Evolutionary conservation across 2,888 invertebrate species (phyloP).

Genomic region (Oligia latruncula): DNA sequence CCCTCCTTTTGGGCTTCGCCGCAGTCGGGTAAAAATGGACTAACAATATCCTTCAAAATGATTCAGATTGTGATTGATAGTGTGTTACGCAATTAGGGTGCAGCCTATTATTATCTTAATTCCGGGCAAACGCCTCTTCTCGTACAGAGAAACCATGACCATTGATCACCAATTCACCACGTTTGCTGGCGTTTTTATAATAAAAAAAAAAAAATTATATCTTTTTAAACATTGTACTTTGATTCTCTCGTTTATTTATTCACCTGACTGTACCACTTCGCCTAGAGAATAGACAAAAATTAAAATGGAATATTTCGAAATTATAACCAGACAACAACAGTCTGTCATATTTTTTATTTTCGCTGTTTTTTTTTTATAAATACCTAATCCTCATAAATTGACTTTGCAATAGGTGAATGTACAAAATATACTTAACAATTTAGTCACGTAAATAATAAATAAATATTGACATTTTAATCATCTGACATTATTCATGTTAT

Average conservation of each 20-base stretch:
- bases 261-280: conserved; percentile 1
- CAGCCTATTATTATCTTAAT: background rate
- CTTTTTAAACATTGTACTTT: background rate
- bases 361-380: background rate
- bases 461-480: conserved; percentile 30
- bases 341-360: background rate
- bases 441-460: conserved; percentile 21
- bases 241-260: background rate
- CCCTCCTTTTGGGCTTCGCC: too few relatives aligned
- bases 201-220: too few relatives aligned
- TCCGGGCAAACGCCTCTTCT: background rate
- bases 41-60: too few relatives aligned
- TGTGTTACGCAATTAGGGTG: too few relatives aligned
- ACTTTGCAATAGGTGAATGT: conserved; percentile 4
- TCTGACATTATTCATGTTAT: conserved; percentile 36
- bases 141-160: background rate
- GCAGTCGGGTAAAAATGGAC: too few relatives aligned
- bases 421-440: conserved; percentile 3
- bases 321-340: background rate
- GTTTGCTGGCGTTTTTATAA: background rate
- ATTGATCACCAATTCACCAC: background rate
- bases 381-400: conserved; percentile 7
- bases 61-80: too few relatives aligned
- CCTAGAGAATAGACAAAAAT: background rate
- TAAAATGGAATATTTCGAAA: background rate